Percentiles rank a stretch among this genome's conserved stretches.
These are phyloP conservation scores for Leptarthrus brevirostris DNA, from an alignment of 2,888 invertebrate genomes.

Conservation along the genomic window DNA sequence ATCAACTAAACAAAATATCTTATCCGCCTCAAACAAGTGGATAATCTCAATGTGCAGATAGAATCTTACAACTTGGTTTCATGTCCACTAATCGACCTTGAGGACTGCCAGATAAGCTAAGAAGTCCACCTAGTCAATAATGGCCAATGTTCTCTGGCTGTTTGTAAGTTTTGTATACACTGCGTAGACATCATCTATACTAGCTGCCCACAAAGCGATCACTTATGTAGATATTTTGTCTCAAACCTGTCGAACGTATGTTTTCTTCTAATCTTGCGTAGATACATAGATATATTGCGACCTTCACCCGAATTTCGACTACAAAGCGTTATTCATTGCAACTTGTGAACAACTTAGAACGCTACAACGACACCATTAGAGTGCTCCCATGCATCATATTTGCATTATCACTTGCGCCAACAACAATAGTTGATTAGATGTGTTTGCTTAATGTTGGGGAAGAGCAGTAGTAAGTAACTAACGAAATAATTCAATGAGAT, in stretches of 20 bases:
- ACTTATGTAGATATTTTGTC: slow-evolving; percentile 23
- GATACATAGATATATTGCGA: not conserved
- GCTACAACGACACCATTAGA: not conserved
- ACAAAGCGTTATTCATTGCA: slow-evolving; percentile 20
- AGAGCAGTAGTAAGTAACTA: not conserved
- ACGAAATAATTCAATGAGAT: slow-evolving; percentile 13
- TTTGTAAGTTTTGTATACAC: not conserved
- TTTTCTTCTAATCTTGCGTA: slow-evolving; percentile 23
- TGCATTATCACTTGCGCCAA: too few relatives aligned
- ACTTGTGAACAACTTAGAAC: not conserved
- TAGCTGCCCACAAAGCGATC: slow-evolving; percentile 4
- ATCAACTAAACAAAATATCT: slow-evolving; percentile 33
- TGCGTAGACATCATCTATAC: not conserved
- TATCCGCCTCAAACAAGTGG: slow-evolving; percentile 37
- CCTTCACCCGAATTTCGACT: slow-evolving; percentile 37
- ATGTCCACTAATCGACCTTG: slow-evolving; percentile 29
- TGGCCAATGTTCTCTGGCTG: slow-evolving; percentile 11
- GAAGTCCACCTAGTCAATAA: slow-evolving; percentile 3
- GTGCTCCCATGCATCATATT: not conserved
- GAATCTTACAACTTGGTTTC: slow-evolving; percentile 24
- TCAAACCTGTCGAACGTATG: slow-evolving; percentile 19
- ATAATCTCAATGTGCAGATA: slow-evolving; percentile 15
- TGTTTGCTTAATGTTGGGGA: slow-evolving; percentile 29
- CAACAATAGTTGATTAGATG: not conserved
- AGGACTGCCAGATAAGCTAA: slow-evolving; percentile 1